Base-by-base conservation (phyloP, 2,113 vertebrate genomes). In the Ovibos moschatus region DNA sequence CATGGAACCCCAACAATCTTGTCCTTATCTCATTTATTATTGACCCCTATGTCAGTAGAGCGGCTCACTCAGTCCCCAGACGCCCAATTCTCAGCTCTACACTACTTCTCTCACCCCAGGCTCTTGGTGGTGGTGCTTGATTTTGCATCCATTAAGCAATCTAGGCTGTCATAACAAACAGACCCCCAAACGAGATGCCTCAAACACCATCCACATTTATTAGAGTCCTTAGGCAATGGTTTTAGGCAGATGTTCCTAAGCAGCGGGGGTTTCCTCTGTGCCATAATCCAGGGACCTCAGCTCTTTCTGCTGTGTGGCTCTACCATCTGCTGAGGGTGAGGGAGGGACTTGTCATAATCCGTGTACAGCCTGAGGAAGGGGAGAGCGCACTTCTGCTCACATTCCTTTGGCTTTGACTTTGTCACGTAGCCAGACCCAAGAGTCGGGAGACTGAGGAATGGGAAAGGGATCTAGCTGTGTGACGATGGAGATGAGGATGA, bases 211-310 rank as follows among this genome's bases (percentile, higher is more conserved):
- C 6, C 1, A 11, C 36, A 5, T 47, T 30, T 16, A 50, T 33
- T 19, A 51, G 17, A 51, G 23, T 36, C 79, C 14, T 60, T 50
- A 27, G 19, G 45, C 13, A 6, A 21, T 0, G 28, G 74, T 9
- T 57, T 64, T 2, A n/a, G 36, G 27, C 10, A 28, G 67, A 25
- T 30, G 27, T 12, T 17, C 17, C 58, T 30, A 6, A 30, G 33
- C 12, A 51, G 5, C 3, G 4, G 12, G 27, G 2, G 11, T 0
- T 23, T 50, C 19, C 33, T 93, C 82, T 19, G 0, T 6, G 8
- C 28, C 1, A 1, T 23, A 21, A 90, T 17, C 55, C 51, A 11
- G 57, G 57, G 11, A 57, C 23, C 51, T 55, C 10, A 2, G 9
- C 40, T 78, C 43, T 45, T 25, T 79, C 55, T 43, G 30, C 3